phyloP scores from a whole-genome alignment of 2,113 vertebrate genomes.

The Pseudolaguvia tuberculata region DNA sequence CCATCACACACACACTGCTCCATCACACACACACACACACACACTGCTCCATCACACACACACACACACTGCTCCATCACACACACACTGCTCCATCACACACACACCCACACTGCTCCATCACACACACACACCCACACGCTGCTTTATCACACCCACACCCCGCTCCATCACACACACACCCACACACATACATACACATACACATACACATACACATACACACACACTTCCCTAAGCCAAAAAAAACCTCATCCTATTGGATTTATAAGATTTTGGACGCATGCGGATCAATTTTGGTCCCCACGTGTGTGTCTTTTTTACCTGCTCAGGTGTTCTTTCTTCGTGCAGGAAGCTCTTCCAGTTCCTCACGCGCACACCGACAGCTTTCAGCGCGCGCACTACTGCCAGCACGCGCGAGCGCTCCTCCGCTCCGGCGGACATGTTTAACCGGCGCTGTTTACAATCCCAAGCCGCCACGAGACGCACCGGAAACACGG shows the following conservation, averaged over 20 bases:
- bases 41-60: too few species aligned
- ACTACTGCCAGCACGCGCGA: slow-evolving; percentile 49
- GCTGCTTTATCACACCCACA: too few species aligned
- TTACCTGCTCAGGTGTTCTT: slow-evolving; percentile 28
- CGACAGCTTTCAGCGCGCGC: slow-evolving; percentile 48
- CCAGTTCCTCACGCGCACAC: slow-evolving; percentile 56
- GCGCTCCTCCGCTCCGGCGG: slow-evolving; percentile 40
- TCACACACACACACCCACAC: too few species aligned
- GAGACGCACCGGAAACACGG: neutral
- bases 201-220: neutral
- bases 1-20: too few species aligned
- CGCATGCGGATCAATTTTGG: too few species aligned
- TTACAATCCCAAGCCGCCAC: neutral
- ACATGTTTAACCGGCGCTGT: slow-evolving; percentile 30
- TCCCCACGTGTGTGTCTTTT: neutral
- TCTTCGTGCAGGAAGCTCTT: slow-evolving; percentile 46
- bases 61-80: too few species aligned
- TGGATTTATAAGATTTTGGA: too few species aligned
- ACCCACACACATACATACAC: neutral
- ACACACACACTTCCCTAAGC: slow-evolving; percentile 1
- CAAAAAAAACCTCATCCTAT: too few species aligned
- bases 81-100: too few species aligned
- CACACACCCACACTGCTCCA: too few species aligned
- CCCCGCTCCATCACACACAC: too few species aligned
- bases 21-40: too few species aligned